Conservation (phyloP, 2,797 vertebrate genomes). For the Clarias laeviceps region DNA sequence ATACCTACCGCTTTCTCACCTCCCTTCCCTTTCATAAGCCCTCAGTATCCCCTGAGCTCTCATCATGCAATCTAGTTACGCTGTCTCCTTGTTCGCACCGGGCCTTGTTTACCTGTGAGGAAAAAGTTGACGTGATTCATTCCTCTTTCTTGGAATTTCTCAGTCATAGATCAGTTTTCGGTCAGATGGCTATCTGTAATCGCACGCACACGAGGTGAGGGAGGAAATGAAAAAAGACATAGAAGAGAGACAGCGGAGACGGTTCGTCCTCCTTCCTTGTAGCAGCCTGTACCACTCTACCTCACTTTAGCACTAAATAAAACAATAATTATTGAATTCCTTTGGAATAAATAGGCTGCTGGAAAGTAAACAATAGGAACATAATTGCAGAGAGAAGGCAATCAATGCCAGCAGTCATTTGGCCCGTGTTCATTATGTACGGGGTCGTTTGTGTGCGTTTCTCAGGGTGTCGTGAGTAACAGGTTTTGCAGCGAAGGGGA, state of each 20-base stretch:
- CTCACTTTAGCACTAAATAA: slow-evolving; percentile 99
- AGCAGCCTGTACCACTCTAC: slow-evolving; percentile 82
- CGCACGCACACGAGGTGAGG: slow-evolving; percentile 54
- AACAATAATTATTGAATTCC: slow-evolving; percentile 99
- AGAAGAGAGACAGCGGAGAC: slow-evolving; percentile 68
- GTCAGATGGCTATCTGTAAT: slow-evolving; percentile 69
- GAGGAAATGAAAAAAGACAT: slow-evolving; percentile 56
- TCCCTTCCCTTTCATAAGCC: slow-evolving; percentile 12
- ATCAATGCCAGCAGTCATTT: slow-evolving; percentile 99
- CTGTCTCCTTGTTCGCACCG: background rate
- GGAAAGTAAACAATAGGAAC: slow-evolving; percentile 99
- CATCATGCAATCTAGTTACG: background rate
- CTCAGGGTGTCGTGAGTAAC: slow-evolving; percentile 53
- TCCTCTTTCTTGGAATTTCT: slow-evolving; percentile 47
- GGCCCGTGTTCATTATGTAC: slow-evolving; percentile 98
- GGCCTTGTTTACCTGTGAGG: background rate
- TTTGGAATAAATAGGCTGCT: slow-evolving; percentile 98
- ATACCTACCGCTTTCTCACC: slow-evolving; percentile 68
- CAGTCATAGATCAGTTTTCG: slow-evolving; percentile 54
- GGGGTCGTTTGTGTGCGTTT: slow-evolving; percentile 71
- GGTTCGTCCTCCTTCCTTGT: slow-evolving; percentile 77
- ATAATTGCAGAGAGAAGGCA: slow-evolving; percentile 98
- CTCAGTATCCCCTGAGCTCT: slow-evolving; percentile 27
- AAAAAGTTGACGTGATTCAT: slow-evolving; percentile 2
- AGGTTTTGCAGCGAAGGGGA: slow-evolving; percentile 42